Conservation (phyloP, 2,888 invertebrate species). For the Scaptodrosophila latifasciaeformis region DNA sequence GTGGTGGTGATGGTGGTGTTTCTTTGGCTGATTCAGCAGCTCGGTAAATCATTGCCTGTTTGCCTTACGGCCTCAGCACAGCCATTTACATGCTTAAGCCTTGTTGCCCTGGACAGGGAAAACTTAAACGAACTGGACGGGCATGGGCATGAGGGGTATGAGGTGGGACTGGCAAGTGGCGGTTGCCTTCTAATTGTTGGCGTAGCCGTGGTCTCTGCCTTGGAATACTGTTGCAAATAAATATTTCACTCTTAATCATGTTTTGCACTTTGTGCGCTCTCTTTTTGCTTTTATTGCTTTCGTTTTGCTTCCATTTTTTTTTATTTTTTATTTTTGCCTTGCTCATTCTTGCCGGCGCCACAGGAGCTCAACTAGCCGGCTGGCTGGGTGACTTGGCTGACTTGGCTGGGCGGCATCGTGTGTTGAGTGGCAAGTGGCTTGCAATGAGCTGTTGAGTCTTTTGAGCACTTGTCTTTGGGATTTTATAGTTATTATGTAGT, state of each 20-base stretch:
- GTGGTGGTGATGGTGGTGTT: too few relatives aligned
- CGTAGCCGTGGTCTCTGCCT: constrained; percentile 54
- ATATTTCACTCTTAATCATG: constrained; percentile 66
- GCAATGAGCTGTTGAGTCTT: constrained; percentile 58
- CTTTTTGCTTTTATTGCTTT: constrained; percentile 12
- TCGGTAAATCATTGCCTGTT: constrained; percentile 56
- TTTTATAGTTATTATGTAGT: constrained; percentile 63
- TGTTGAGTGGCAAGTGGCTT: constrained; percentile 44
- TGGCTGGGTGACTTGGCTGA: not conserved
- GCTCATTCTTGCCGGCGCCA: constrained; percentile 26
- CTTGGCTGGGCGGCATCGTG: not conserved
- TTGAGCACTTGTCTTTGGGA: constrained; percentile 52
- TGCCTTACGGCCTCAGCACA: constrained; percentile 28
- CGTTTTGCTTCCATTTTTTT: too few relatives aligned
- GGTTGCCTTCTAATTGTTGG: constrained; percentile 52
- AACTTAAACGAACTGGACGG: constrained; percentile 18
- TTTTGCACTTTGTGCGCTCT: constrained; percentile 51
- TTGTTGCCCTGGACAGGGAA: too few relatives aligned
- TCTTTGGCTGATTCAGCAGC: too few relatives aligned
- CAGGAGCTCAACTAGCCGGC: constrained; percentile 28
- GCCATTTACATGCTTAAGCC: constrained; percentile 62
- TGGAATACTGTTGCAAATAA: constrained; percentile 63
- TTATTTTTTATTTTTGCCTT: too few relatives aligned
- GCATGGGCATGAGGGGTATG: constrained; percentile 2
- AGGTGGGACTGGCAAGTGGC: not conserved